These are phyloP conservation scores for Lordiphosa andalusiaca DNA, from an alignment of 2,888 invertebrate genomes.

Conservation along the genomic window DNA sequence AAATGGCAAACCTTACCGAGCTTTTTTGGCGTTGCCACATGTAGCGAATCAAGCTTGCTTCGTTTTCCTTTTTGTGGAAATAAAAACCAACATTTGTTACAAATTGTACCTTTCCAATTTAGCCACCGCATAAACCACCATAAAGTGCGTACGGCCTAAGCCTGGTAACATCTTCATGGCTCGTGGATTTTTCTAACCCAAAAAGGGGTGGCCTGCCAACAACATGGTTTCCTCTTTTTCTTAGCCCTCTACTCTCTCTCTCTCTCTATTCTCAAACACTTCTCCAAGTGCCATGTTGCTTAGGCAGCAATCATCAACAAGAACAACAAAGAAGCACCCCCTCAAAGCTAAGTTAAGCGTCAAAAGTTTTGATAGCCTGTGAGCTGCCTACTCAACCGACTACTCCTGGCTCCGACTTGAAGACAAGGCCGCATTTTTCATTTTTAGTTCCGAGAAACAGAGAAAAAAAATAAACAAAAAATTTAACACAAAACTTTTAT, in stretches of 20 bases:
- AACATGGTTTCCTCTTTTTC: background rate
- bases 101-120: background rate
- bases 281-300: constrained; percentile 33
- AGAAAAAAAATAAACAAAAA: no score
- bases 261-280: constrained; percentile 23
- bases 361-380: constrained; percentile 72
- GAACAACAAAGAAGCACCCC: constrained; percentile 36
- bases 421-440: constrained; percentile 55
- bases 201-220: constrained; percentile 30
- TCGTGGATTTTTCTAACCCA: constrained; percentile 1
- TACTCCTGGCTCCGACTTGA: constrained; percentile 14
- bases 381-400: constrained; percentile 62
- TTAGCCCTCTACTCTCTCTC: constrained; percentile 22
- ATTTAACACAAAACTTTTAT: constrained; percentile 74
- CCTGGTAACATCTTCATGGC: constrained; percentile 26
- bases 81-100: no score
- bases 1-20: no score
- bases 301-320: constrained; percentile 52
- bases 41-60: no score
- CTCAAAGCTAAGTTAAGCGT: constrained; percentile 55
- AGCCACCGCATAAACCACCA: constrained; percentile 40
- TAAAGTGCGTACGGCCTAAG: constrained; percentile 23
- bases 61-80: no score
- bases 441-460: constrained; percentile 64
- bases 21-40: no score